Evolutionary conservation across 2,888 invertebrate species (phyloP).

Genomic region (Leucania comma): DNA sequence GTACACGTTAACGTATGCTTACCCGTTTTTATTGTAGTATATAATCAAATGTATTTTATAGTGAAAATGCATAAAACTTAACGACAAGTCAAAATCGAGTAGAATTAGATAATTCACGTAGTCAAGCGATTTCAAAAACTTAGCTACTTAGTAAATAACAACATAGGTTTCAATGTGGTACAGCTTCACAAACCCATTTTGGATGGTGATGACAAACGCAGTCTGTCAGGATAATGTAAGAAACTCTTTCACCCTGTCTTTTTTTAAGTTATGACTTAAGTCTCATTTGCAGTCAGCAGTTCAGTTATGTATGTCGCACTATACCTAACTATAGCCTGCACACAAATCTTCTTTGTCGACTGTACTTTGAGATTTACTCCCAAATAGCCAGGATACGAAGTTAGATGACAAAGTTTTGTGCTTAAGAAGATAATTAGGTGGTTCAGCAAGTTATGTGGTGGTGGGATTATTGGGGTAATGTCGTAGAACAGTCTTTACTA

Average conservation of each 20-base stretch:
- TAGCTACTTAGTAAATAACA: not conserved
- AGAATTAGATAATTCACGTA: no score
- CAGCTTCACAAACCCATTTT: not conserved
- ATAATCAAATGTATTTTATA: no score
- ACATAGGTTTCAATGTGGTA: not conserved
- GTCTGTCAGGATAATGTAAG: no score
- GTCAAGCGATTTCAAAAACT: not conserved
- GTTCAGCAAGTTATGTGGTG: constrained; percentile 36
- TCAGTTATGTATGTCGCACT: not conserved
- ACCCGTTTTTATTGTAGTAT: not conserved
- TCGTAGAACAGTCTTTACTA: not conserved
- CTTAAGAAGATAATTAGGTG: constrained; percentile 39
- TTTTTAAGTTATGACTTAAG: not conserved
- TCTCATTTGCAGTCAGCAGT: not conserved
- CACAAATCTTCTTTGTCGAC: constrained; percentile 2
- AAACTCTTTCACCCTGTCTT: not conserved
- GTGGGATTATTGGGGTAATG: constrained; percentile 22
- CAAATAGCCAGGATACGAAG: constrained; percentile 44
- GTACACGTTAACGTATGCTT: not conserved
- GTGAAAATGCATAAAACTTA: no score
- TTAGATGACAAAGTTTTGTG: constrained; percentile 43
- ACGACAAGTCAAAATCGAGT: no score
- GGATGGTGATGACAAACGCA: not conserved
- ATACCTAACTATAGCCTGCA: not conserved
- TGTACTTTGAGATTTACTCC: constrained; percentile 55